Evolutionary conservation across 2,888 invertebrate species (phyloP), one percentile per base, ranked within the genome.

Genomic region (Syrista parreyssii): DNA sequence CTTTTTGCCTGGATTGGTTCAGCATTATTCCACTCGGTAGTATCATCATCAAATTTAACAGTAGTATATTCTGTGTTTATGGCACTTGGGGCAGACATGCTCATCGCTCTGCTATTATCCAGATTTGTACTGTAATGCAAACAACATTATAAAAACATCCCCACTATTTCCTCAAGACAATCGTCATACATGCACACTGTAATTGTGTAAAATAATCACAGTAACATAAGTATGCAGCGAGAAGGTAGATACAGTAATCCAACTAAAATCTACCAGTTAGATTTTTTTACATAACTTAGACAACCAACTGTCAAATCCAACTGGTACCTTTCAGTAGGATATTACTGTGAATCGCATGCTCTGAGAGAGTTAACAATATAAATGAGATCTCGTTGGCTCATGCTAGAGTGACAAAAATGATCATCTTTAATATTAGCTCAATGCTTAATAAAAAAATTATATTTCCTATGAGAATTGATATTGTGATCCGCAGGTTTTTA

Each of bases 41-140:
- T 92, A 86, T 93, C 93, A 85, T 93, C 93, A 81, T 93, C 95
- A 86, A 96, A 96, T 90, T 95, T 96, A 1, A 96, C 95, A 1
- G 95, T 94, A 1, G 93, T 92, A 86, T 94, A 94, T 75, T 96
- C 96, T 82, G 96, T 91, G 88, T 96, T 96, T 86, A 97, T 97
- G 74, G 97, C 97, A 78, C 97, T 96, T 0, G 97, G 97, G 0
- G 97, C 97, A 0, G 97, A 97, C 92, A 95, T 95, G 84, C 97
- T 97, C 88, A 97, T 92, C 1, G 95, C 94, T 88, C 95, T 94
- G 32, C 95, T 94, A 9, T 95, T 93, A 87, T 95, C 94, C 90
- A 97, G 93, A 88, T 95, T 95, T 84, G 94, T 94, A 88, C 94
- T 94, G 90, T 76, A 90, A 90, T 82, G 73, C 36, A 81, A 82